Conservation (phyloP, 2,888 invertebrate genomes). For the Tetranychus piercei region DNA sequence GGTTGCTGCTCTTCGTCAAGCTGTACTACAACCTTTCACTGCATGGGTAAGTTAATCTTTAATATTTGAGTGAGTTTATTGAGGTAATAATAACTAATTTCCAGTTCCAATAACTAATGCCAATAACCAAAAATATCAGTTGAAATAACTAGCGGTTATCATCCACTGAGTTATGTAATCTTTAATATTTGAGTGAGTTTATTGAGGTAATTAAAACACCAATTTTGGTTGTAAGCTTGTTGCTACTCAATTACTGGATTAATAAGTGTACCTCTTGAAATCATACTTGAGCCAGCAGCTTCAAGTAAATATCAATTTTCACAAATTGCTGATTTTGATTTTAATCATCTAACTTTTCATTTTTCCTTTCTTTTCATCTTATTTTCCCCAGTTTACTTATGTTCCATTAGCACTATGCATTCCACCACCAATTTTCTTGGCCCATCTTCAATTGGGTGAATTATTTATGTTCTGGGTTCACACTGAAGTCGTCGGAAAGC, state of each 20-base stretch:
- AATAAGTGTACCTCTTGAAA: not conserved
- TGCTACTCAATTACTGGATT: no score
- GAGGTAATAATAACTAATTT: no score
- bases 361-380: not conserved
- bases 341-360: no score
- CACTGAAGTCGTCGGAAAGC: constrained; percentile 39
- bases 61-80: not conserved
- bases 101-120: not conserved
- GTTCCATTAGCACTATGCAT: constrained; percentile 17
- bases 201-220: not conserved
- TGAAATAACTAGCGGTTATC: no score
- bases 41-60: constrained; percentile 47
- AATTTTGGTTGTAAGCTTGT: no score
- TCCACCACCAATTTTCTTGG: constrained; percentile 19
- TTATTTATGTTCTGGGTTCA: constrained; percentile 22
- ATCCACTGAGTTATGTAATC: constrained; percentile 50
- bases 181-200: not conserved
- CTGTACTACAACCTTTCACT: constrained; percentile 57
- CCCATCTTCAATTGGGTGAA: constrained; percentile 21
- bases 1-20: constrained; percentile 61
- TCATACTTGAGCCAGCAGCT: no score
- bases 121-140: no score
- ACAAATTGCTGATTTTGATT: no score
- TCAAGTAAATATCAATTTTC: no score
- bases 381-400: constrained; percentile 15